Conservation (phyloP, 1,140 invertebrate genomes). For the Oncopodura yosiiana region DNA sequence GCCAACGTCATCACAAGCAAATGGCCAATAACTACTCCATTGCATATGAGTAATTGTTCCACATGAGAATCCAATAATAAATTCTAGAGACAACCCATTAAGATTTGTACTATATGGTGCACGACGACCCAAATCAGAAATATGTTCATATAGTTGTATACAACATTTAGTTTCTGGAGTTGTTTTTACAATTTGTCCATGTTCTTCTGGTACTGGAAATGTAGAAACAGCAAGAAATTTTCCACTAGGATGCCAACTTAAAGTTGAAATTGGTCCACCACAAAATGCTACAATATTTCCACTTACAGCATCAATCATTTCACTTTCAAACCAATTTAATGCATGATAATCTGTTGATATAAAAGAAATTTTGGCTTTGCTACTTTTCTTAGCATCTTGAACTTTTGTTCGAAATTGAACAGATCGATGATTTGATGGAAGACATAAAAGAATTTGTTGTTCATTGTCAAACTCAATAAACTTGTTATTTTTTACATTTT, state of each 20-base stretch:
- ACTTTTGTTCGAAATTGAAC: background rate
- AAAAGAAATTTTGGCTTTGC: background rate
- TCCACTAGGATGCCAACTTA: conserved; percentile 28
- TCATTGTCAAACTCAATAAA: too few species aligned
- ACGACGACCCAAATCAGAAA: too few species aligned
- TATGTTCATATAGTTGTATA: conserved; percentile 28
- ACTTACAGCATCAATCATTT: background rate
- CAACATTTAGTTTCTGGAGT: too few species aligned
- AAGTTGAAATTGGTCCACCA: conserved; percentile 21
- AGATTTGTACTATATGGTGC: background rate
- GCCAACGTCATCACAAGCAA: background rate
- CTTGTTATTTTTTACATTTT: too few species aligned
- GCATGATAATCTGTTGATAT: conserved; percentile 6
- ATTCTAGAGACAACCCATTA: background rate
- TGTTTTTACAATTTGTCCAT: too few species aligned
- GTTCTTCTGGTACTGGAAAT: too few species aligned
- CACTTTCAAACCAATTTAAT: conserved; percentile 23
- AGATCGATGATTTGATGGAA: background rate
- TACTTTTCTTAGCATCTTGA: background rate
- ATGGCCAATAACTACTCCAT: conserved; percentile 26
- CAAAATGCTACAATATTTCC: conserved; percentile 1
- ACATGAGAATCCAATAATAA: conserved; percentile 15
- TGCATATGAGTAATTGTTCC: conserved; percentile 23
- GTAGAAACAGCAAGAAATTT: conserved; percentile 23
- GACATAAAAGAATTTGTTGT: background rate